A percentile compares a stretch with the other conserved stretches of the same genome.
Evolutionary conservation across 2,888 invertebrate genomes (phyloP).

Genomic region (Sisyra terminalis): DNA sequence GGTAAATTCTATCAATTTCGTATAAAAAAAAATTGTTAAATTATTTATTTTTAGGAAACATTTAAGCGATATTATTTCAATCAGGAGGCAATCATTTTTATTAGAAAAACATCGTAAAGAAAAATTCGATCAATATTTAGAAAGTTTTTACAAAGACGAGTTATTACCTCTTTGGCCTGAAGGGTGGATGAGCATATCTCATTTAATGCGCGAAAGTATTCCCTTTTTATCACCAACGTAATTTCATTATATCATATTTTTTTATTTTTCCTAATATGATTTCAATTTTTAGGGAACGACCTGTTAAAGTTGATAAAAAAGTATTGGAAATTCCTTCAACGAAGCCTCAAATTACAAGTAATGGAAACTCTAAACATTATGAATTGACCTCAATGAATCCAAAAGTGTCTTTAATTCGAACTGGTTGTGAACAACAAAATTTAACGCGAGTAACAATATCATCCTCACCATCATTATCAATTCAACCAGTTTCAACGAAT

Average conservation of each 20-base stretch:
- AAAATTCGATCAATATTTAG: constrained; percentile 29
- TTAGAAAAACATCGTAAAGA: constrained; percentile 28
- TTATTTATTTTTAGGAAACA: constrained; percentile 17
- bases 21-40: constrained; percentile 6
- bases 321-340: neutral
- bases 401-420: neutral
- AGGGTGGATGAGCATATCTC: constrained; percentile 33
- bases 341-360: neutral
- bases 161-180: constrained; percentile 34
- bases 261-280: neutral
- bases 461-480: constrained; percentile 1
- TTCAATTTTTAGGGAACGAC: constrained; percentile 4
- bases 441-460: neutral
- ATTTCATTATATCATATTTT: neutral
- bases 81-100: constrained; percentile 21
- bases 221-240: constrained; percentile 13
- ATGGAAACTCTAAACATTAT: neutral
- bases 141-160: constrained; percentile 28
- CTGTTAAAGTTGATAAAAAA: constrained; percentile 1
- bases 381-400: neutral
- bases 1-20: constrained; percentile 25
- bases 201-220: constrained; percentile 21
- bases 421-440: neutral
- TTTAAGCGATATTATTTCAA: constrained; percentile 21
- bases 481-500: constrained; percentile 1